Evolutionary conservation across 1,140 invertebrate species (phyloP).

Genomic region (Ceratosolen solmsi): DNA sequence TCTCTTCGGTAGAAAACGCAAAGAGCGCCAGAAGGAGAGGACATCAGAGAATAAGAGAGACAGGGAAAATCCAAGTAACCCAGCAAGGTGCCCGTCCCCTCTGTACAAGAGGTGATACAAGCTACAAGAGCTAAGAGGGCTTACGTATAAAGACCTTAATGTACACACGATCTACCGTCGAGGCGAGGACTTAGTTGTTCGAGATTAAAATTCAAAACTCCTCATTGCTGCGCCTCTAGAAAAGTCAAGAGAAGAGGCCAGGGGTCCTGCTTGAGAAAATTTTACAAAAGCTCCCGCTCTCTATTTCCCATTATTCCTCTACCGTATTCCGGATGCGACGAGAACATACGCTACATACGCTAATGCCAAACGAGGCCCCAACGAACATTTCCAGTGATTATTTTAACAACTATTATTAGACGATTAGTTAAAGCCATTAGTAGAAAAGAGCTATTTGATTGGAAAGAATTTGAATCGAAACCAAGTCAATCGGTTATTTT

Average conservation of each 20-base stretch:
- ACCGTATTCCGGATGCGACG: background rate
- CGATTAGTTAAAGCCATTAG: background rate
- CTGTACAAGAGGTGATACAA: slow-evolving; percentile 34
- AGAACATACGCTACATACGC: background rate
- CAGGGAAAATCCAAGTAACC: background rate
- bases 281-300: slow-evolving; percentile 4
- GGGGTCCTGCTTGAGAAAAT: slow-evolving; percentile 2
- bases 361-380: background rate
- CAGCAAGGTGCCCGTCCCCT: slow-evolving; percentile 1
- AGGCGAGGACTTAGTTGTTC: slow-evolving; percentile 32
- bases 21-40: background rate
- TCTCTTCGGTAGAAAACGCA: slow-evolving; percentile 4
- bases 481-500: too few relatives aligned
- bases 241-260: slow-evolving; percentile 20
- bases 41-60: background rate
- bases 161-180: slow-evolving; percentile 44
- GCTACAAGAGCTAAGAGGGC: slow-evolving; percentile 27
- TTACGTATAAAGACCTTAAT: slow-evolving; percentile 48
- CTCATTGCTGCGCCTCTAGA: slow-evolving; percentile 28
- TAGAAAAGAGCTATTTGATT: too few relatives aligned
- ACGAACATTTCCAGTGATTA: background rate
- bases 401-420: background rate
- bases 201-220: slow-evolving; percentile 49
- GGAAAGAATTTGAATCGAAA: too few relatives aligned
- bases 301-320: slow-evolving; percentile 9